These are phyloP conservation scores for Drosophila ananassae DNA, from an alignment of 1,140 invertebrate genomes.

Conservation along the genomic window DNA sequence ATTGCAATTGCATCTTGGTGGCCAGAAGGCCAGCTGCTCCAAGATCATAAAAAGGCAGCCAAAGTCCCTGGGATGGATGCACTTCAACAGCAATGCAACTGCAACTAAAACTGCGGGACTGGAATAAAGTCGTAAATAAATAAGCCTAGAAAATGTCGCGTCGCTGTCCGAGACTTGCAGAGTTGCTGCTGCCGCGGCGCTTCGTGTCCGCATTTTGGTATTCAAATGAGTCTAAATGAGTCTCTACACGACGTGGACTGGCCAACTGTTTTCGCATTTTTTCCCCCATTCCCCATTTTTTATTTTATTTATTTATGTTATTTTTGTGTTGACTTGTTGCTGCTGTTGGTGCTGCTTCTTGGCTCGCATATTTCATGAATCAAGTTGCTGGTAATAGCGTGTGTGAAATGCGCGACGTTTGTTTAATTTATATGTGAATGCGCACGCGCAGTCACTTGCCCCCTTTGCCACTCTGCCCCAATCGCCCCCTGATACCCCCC, in stretches of 20 bases:
- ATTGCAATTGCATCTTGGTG: conserved; percentile 22
- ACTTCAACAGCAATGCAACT: conserved; percentile 22
- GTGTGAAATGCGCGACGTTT: conserved; percentile 73
- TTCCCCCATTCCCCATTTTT: conserved; percentile 15
- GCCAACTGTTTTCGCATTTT: conserved; percentile 40
- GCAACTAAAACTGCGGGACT: conserved; percentile 4
- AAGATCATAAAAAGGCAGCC: conserved; percentile 35
- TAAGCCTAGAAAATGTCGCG: conserved; percentile 63
- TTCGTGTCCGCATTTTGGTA: conserved; percentile 68
- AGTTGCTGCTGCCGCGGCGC: conserved; percentile 39
- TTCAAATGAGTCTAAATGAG: conserved; percentile 76
- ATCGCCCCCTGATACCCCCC: neutral
- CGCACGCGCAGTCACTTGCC: conserved; percentile 59
- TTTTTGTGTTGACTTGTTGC: conserved; percentile 18
- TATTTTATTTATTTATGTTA: conserved; percentile 48
- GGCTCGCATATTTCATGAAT: conserved; percentile 74
- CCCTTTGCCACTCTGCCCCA: neutral
- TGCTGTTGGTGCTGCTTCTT: conserved; percentile 40
- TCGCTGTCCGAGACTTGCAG: conserved; percentile 26
- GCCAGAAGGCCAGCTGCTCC: conserved; percentile 32
- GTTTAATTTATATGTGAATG: conserved; percentile 82
- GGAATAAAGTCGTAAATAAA: conserved; percentile 68
- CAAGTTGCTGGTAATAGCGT: conserved; percentile 59
- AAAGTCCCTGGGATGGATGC: conserved; percentile 31
- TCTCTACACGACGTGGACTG: conserved; percentile 61